Percentiles rank a stretch among this genome's conserved stretches.
phyloP scores from a whole-genome alignment of 2,888 invertebrate species.

The Eupithecia centaureata region DNA sequence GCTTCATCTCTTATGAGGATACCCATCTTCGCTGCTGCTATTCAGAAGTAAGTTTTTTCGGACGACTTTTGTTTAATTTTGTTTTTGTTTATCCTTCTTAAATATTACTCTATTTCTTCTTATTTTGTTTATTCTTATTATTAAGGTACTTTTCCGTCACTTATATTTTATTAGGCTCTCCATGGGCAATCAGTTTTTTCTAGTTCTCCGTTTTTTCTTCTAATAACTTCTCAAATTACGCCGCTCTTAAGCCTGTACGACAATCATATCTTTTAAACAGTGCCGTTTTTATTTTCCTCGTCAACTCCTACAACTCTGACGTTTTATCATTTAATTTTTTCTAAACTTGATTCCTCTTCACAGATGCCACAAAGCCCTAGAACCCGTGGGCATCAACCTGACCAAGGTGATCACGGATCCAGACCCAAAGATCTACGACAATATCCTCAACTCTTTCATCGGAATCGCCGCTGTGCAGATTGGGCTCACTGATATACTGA shows the following conservation, averaged over 20 bases:
- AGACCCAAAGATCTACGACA: constrained; percentile 86
- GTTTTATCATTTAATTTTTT: not conserved
- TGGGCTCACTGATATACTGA: constrained; percentile 81
- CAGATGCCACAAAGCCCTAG: constrained; percentile 85
- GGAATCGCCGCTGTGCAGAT: constrained; percentile 89
- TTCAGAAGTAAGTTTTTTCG: constrained; percentile 76
- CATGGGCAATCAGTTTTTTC: not conserved
- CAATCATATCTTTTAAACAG: too few species aligned
- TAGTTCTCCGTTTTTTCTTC: not conserved
- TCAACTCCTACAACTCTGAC: not conserved
- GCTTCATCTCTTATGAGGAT: constrained; percentile 89
- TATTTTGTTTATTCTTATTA: not conserved
- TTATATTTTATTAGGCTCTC: too few species aligned
- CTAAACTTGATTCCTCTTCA: not conserved
- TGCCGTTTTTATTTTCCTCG: not conserved
- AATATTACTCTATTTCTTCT: not conserved
- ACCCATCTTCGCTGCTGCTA: constrained; percentile 88
- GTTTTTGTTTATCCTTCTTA: not conserved
- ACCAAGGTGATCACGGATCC: constrained; percentile 85
- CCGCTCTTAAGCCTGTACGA: too few species aligned
- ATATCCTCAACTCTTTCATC: constrained; percentile 88
- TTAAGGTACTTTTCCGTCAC: not conserved
- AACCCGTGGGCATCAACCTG: constrained; percentile 86
- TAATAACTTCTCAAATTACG: not conserved
- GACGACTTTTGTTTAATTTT: not conserved